Conservation (phyloP, 1,140 invertebrate species). For the Ptiloglossa arizonensis region DNA sequence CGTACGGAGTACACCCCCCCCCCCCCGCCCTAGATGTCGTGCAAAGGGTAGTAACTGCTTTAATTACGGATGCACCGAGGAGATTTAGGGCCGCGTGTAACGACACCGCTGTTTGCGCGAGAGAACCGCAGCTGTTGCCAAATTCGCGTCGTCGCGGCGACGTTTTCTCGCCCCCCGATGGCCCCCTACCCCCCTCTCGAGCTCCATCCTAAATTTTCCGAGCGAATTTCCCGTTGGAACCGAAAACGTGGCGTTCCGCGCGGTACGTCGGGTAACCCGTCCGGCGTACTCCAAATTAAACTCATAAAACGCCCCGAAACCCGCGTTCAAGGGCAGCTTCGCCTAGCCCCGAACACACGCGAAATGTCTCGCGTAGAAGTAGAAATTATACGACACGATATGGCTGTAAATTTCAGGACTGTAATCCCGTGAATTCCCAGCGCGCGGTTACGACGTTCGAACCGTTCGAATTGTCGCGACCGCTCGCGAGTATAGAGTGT, state of each 20-base stretch:
- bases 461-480: background rate
- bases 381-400: constrained; percentile 23
- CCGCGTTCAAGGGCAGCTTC: constrained; percentile 39
- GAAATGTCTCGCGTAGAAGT: background rate
- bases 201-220: constrained; percentile 42
- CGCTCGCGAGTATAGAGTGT: no score
- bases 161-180: no score
- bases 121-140: constrained; percentile 48
- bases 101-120: constrained; percentile 1
- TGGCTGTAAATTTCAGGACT: constrained; percentile 6
- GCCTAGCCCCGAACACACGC: constrained; percentile 19
- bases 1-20: background rate
- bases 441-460: background rate
- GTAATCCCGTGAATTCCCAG: background rate
- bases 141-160: constrained; percentile 27
- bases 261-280: constrained; percentile 28
- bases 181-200: background rate
- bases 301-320: constrained; percentile 73
- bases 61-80: constrained; percentile 35
- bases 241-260: constrained; percentile 50
- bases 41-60: constrained; percentile 33
- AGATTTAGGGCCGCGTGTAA: constrained; percentile 14
- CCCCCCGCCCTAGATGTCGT: background rate
- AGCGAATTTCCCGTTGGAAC: constrained; percentile 67
- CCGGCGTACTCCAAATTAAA: constrained; percentile 76